A percentile compares a stretch with the other conserved stretches of the same genome.
Evolutionary conservation across 2,113 vertebrate genomes (phyloP).

Genomic region (Lophotis ruficrista): DNA sequence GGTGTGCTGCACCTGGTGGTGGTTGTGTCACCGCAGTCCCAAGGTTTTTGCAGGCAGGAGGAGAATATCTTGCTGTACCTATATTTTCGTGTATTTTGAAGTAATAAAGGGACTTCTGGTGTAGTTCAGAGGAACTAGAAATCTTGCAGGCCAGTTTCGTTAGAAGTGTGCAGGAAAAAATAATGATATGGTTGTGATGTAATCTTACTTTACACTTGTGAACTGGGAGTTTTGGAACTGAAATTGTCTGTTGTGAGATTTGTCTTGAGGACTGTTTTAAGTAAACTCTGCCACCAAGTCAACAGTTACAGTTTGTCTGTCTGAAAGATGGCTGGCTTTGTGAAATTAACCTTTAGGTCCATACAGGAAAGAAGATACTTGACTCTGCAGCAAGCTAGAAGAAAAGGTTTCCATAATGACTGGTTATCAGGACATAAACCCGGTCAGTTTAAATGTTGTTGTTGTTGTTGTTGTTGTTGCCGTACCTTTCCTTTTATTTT

Average conservation of each 20-base stretch:
- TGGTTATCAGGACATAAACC: conserved; percentile 82
- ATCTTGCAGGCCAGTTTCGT: neutral
- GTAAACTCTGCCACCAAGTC: neutral
- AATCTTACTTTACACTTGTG: neutral
- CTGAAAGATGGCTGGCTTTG: neutral
- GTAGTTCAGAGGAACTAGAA: neutral
- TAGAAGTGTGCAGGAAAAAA: neutral
- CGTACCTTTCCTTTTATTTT: neutral
- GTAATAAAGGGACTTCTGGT: neutral
- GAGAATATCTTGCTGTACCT: neutral
- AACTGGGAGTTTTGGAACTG: neutral
- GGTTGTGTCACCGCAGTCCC: neutral
- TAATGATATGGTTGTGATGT: neutral
- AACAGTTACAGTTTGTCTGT: neutral
- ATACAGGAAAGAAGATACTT: conserved; percentile 88
- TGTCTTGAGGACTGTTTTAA: neutral
- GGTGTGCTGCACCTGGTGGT: neutral
- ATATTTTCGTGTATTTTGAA: neutral
- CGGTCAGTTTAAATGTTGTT: conserved; percentile 71
- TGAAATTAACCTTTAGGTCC: neutral
- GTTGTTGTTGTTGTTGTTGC: neutral
- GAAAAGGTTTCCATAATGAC: conserved; percentile 80
- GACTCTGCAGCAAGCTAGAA: conserved; percentile 85
- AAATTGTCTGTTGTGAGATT: neutral
- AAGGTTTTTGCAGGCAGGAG: neutral